A percentile compares a stretch with the other conserved stretches of the same genome.
phyloP scores from a whole-genome alignment of 2,113 vertebrate species.

The Oxygymnocypris stewartii region DNA sequence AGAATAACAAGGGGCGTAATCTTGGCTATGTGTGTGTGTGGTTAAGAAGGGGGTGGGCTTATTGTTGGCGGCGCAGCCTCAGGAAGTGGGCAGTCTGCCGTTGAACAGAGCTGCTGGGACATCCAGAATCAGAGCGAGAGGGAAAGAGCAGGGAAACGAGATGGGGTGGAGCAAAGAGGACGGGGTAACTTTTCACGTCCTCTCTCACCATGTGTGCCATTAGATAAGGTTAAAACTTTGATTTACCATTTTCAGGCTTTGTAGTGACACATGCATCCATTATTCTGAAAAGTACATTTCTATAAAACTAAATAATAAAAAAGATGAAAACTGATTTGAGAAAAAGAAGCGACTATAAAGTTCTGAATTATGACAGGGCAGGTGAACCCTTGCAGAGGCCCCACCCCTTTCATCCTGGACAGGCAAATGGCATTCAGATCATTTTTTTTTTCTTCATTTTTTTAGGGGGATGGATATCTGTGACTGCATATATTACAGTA shows the following conservation, averaged over 20 bases:
- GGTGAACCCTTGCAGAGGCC: slow-evolving; percentile 75
- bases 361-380: slow-evolving; percentile 79
- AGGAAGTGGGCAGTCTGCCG: slow-evolving; percentile 69
- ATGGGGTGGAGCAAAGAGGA: slow-evolving; percentile 16
- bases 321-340: slow-evolving; percentile 48
- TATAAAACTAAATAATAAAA: slow-evolving; percentile 72
- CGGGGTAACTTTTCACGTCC: slow-evolving; percentile 12
- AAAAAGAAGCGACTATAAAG: slow-evolving; percentile 77
- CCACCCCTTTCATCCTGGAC: slow-evolving; percentile 68
- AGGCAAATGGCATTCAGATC: too few relatives aligned
- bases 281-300: slow-evolving; percentile 64
- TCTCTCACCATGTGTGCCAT: slow-evolving; percentile 60
- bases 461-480: slow-evolving; percentile 35
- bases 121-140: slow-evolving; percentile 61
- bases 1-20: slow-evolving; percentile 25
- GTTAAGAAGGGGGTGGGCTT: slow-evolving; percentile 50
- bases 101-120: slow-evolving; percentile 68
- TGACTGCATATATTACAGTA: slow-evolving; percentile 33
- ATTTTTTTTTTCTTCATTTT: too few relatives aligned
- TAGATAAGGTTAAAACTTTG: slow-evolving; percentile 66
- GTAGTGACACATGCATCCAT: slow-evolving; percentile 82
- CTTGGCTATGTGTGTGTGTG: slow-evolving; percentile 42
- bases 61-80: slow-evolving; percentile 64
- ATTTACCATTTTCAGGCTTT: slow-evolving; percentile 69
- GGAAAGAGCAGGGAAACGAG: slow-evolving; percentile 8